These are phyloP conservation scores for Heliothis peltigera DNA, from an alignment of 2,888 invertebrate genomes.

Conservation along the genomic window DNA sequence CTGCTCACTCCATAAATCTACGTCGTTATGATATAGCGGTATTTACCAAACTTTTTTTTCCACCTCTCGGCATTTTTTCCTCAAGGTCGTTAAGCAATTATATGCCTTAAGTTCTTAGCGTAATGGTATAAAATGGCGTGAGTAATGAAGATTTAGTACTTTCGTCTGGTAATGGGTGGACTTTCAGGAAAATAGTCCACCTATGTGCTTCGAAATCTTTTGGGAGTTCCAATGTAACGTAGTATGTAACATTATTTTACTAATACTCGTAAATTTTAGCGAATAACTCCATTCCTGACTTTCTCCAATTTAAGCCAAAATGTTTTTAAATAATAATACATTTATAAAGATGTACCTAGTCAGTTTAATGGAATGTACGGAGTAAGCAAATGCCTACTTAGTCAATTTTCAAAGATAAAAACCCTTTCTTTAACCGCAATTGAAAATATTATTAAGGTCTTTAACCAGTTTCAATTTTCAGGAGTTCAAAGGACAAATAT, in stretches of 20 bases:
- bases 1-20: conserved; percentile 59
- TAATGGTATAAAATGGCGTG: conserved; percentile 59
- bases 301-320: too few species aligned
- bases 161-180: conserved; percentile 40
- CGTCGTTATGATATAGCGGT: conserved; percentile 61
- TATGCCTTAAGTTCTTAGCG: conserved; percentile 61
- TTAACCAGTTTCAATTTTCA: too few species aligned
- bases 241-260: conserved; percentile 16
- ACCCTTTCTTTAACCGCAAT: too few species aligned
- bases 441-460: too few species aligned
- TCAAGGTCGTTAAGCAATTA: conserved; percentile 58
- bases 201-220: conserved; percentile 52
- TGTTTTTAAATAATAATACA: not conserved
- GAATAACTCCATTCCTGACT: not conserved
- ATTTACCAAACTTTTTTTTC: conserved; percentile 61
- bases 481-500: too few species aligned
- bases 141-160: conserved; percentile 60
- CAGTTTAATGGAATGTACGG: too few species aligned
- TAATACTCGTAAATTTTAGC: not conserved
- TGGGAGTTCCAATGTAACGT: conserved; percentile 33
- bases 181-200: conserved; percentile 48
- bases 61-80: conserved; percentile 37
- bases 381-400: too few species aligned
- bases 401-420: too few species aligned
- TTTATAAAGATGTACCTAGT: too few species aligned